Base-by-base conservation (phyloP, 1,140 invertebrate genomes). In the Chymomyza costata region DNA sequence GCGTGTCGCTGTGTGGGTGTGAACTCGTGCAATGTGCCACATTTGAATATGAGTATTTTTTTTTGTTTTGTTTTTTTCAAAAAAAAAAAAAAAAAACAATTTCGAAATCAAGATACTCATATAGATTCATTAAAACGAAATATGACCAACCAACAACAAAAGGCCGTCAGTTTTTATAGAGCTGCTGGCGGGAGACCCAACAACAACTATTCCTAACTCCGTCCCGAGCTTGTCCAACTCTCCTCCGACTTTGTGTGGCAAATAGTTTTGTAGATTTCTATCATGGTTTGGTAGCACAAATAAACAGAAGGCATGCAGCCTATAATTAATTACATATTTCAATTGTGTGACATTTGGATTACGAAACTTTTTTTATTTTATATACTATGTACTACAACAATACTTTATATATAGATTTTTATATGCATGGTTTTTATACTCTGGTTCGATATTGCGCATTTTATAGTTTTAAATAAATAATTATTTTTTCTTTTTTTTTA, bases 291-390 rank as follows among this genome's bases (percentile, higher is more conserved):
- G 64, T 74, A 74, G 69, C 68, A 68, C 43, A 73, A 53, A 58
- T 56, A 53, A 74, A 73, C 68, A 73, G 68, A 69, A 74, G 68
- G 68, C 68, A 49, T 60, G 41, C 48, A 70, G 49, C 58, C 63
- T 53, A 50, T 71, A 73, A 73, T 73, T 73, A 73, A 73, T 73
- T 73, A 73, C 68, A 73, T 73, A 74, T 73, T 73, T 73, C 69
- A 73, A 73, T 73, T 73, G 68, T 68, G 68, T 66, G 68, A 73
- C 68, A 73, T 41, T 73, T 38, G 64, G 68, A 73, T 73, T 73
- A 73, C 69, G 63, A 73, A 74, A 73, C 10, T 8, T 38, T 38
- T 40, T 50, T 31, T 40, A n/a, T 14, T 19, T 31, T 45, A 21
- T 35, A n/a, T 50, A 13, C 21, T 5, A 3, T 8, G 21, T 5